A percentile compares a stretch with the other conserved stretches of the same genome.
Conservation (phyloP, 2,888 invertebrate genomes). For the Watsonalla binaria region DNA sequence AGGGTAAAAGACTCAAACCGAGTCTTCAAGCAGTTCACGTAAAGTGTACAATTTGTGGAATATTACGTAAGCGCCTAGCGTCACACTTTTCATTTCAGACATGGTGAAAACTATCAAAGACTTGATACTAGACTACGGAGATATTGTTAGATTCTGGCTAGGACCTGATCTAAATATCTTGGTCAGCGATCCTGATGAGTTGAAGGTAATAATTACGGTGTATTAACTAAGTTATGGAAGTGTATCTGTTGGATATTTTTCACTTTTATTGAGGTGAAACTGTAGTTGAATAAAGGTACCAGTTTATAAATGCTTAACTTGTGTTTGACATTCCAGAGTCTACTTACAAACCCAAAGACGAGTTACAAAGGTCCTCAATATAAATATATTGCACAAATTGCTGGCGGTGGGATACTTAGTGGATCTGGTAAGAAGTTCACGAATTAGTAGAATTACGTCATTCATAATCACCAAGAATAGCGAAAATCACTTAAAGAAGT, state of each 20-base stretch:
- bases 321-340: constrained; percentile 32
- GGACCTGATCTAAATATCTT: constrained; percentile 56
- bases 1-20: no score
- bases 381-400: constrained; percentile 52
- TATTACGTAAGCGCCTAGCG: no score
- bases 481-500: no score
- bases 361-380: constrained; percentile 59
- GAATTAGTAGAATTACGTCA: no score
- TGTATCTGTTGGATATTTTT: no score
- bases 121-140: constrained; percentile 40
- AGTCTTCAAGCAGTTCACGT: no score
- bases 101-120: constrained; percentile 32
- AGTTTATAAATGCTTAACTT: no score
- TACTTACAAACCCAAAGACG: constrained; percentile 47
- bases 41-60: no score
- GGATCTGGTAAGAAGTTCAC: constrained; percentile 48
- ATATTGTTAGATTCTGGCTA: constrained; percentile 54
- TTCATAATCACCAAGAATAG: no score
- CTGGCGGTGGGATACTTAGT: constrained; percentile 58
- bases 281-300: neutral
- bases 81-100: constrained; percentile 46
- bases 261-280: neutral
- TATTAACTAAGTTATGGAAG: no score
- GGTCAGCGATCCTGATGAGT: constrained; percentile 54
- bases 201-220: constrained; percentile 35